Percentiles rank a stretch among this genome's conserved stretches.
Conservation (phyloP, 2,797 vertebrate species). For the Adelosebastes latens region DNA sequence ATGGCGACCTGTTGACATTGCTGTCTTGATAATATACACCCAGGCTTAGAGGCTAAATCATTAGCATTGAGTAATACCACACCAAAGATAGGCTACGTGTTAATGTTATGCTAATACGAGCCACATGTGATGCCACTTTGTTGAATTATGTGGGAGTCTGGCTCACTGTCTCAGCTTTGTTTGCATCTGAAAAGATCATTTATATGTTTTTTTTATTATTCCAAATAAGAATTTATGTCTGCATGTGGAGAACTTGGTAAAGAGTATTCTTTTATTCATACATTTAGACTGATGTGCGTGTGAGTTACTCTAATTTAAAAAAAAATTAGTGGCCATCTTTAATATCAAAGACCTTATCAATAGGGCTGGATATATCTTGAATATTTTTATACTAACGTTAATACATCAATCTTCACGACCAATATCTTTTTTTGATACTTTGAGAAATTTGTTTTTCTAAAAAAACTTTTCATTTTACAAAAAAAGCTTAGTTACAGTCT, state of each 20-base stretch:
- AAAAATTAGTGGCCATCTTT: neutral
- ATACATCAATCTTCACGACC: neutral
- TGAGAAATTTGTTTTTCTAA: neutral
- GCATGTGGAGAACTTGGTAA: neutral
- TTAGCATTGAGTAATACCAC: conserved; percentile 77
- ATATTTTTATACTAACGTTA: neutral
- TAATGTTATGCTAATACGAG: conserved; percentile 60
- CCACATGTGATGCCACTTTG: conserved; percentile 40
- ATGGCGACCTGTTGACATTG: conserved; percentile 71
- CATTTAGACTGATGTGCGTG: neutral
- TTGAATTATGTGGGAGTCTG: conserved; percentile 35
- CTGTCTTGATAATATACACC: conserved; percentile 61
- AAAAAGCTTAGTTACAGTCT: neutral
- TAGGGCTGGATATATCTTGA: neutral
- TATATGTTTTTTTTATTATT: conserved; percentile 5
- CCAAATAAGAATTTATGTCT: neutral
- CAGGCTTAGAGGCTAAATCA: conserved; percentile 56
- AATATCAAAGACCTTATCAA: neutral
- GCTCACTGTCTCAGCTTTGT: neutral
- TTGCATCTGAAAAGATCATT: conserved; percentile 34
- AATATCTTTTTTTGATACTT: neutral
- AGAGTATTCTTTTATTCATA: neutral
- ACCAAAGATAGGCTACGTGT: conserved; percentile 41
- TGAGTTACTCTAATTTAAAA: neutral
- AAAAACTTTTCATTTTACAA: neutral